A percentile compares a stretch with the other conserved stretches of the same genome.
Conservation (phyloP, 2,888 invertebrate species). For the Callosobruchus maculatus region DNA sequence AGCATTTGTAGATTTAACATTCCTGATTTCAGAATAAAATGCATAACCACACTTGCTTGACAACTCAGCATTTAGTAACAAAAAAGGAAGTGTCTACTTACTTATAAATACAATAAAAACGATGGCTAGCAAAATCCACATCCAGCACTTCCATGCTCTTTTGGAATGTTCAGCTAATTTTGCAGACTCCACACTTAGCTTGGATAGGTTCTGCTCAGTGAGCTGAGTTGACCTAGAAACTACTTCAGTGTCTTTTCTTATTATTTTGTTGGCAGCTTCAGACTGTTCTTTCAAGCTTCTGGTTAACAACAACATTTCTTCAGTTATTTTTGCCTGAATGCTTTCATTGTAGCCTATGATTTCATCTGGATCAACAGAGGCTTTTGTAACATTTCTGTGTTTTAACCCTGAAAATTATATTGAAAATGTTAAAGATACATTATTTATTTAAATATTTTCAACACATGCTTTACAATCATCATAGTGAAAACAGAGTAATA, state of each 20-base stretch:
- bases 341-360: constrained; percentile 83
- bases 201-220: constrained; percentile 74
- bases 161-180: constrained; percentile 80
- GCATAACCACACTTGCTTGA: too few relatives aligned
- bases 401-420: constrained; percentile 41
- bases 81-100: too few relatives aligned
- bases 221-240: constrained; percentile 72
- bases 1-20: too few relatives aligned
- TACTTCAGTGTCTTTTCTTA: constrained; percentile 84
- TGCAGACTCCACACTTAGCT: constrained; percentile 76
- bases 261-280: constrained; percentile 82
- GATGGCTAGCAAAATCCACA: constrained; percentile 85
- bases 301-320: constrained; percentile 88
- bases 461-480: too few relatives aligned
- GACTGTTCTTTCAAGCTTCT: constrained; percentile 88
- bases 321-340: constrained; percentile 88
- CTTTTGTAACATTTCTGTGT: constrained; percentile 55
- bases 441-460: too few relatives aligned
- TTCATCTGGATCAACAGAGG: constrained; percentile 69
- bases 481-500: too few relatives aligned
- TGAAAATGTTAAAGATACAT: constrained; percentile 1
- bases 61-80: too few relatives aligned
- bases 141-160: constrained; percentile 90
- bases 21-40: too few relatives aligned
- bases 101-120: constrained; percentile 86